Evolutionary conservation across 1,140 invertebrate species (phyloP).

Genomic region (Apolygus lucorum): DNA sequence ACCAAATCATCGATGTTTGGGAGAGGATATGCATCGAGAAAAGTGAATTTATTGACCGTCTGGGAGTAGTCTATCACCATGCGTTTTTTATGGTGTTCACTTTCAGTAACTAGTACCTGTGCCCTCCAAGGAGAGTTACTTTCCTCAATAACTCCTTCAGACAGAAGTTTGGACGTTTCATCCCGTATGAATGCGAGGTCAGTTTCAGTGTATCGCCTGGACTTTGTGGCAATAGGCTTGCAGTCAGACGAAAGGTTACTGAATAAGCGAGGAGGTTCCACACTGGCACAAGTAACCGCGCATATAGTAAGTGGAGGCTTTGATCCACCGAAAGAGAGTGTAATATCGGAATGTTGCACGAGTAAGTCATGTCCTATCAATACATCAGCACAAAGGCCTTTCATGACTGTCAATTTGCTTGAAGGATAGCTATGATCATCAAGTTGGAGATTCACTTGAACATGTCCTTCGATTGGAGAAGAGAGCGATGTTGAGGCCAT

Average conservation of each 20-base stretch:
- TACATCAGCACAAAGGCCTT: not conserved
- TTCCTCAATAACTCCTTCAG: not conserved
- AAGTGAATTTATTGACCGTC: constrained; percentile 12
- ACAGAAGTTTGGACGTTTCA: not conserved
- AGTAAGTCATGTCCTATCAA: not conserved
- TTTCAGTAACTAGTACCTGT: not conserved
- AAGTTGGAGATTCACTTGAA: not conserved
- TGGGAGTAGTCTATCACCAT: constrained; percentile 17
- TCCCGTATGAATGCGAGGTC: not conserved
- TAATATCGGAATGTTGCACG: not conserved
- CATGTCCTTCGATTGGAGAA: not conserved
- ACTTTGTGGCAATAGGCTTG: not conserved
- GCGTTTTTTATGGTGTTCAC: not conserved
- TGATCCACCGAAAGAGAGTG: not conserved
- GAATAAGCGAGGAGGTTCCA: not conserved
- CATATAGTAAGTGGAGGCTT: not conserved
- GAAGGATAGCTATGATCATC: not conserved
- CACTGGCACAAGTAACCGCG: not conserved
- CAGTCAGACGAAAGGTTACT: not conserved
- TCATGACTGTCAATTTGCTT: not conserved
- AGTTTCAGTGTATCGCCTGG: not conserved
- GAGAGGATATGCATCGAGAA: constrained; percentile 15
- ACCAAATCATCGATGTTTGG: not conserved
- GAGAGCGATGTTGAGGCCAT: constrained; percentile 24
- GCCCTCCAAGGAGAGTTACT: constrained; percentile 1